phyloP scores from a whole-genome alignment of 1,140 invertebrate species.

The Andrena cerasifolii region DNA sequence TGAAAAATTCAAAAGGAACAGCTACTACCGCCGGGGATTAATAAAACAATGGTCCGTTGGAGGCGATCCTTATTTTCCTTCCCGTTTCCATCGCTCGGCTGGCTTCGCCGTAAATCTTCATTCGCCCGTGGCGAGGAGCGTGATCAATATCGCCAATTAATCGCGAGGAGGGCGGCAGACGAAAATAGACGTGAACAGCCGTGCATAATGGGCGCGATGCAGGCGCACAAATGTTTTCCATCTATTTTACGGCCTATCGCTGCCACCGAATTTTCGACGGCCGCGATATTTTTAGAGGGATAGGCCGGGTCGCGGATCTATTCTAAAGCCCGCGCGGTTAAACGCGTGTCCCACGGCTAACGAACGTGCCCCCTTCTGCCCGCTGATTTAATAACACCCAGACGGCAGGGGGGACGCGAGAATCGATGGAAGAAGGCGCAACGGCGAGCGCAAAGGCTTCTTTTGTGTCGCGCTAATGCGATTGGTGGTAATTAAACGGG shows the following conservation, averaged over 20 bases:
- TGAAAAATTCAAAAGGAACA: not conserved
- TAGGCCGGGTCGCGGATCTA: slow-evolving; percentile 20
- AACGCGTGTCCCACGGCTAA: not conserved
- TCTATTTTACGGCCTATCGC: slow-evolving; percentile 30
- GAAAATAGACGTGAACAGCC: slow-evolving; percentile 5
- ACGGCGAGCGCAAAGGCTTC: slow-evolving; percentile 1
- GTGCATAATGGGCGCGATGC: not conserved
- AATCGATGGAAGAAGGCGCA: slow-evolving; percentile 24
- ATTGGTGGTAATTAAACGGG: slow-evolving; percentile 48
- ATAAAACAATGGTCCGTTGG: not conserved
- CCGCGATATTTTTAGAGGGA: slow-evolving; percentile 34
- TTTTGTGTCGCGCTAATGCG: slow-evolving; percentile 4
- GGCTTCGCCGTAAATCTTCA: not conserved
- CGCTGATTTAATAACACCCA: slow-evolving; percentile 37
- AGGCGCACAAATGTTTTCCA: slow-evolving; percentile 38
- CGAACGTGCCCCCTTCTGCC: not conserved
- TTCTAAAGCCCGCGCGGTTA: slow-evolving; percentile 3
- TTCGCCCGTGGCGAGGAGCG: not conserved
- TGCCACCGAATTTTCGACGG: slow-evolving; percentile 34
- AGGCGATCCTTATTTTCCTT: not conserved
- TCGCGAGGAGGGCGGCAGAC: not conserved
- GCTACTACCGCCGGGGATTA: not conserved
- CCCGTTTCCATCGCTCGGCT: not conserved
- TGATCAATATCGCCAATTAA: slow-evolving; percentile 20
- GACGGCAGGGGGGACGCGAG: slow-evolving; percentile 25